Base-by-base conservation (phyloP, 1,140 invertebrate species). In the Aphelenchoides besseyi region DNA sequence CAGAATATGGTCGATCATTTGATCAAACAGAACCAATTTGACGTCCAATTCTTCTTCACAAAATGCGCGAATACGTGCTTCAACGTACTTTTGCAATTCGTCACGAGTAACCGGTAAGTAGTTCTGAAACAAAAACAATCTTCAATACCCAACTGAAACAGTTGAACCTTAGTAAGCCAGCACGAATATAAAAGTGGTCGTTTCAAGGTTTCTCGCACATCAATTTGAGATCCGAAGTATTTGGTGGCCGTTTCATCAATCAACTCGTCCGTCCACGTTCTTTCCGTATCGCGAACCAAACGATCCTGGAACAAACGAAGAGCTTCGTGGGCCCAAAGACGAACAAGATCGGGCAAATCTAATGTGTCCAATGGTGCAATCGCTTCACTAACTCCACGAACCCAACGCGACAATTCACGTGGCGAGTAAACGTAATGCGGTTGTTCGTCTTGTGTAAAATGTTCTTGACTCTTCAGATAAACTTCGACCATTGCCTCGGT, bases 11-110 rank as follows among this genome's bases (percentile, higher is more conserved):
- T 99, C 97, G 8, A 99, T 86, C 37, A 99, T 95, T 87, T 99
- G 95, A 85, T 99, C 95, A 86, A 98, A 99, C 1, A 99, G 87
- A 32, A 99, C 97, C 2, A 99, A 87, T 0, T 92, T 95, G 2
- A 99, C 96, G 86, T 99, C 97, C 35, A 99, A 86, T 85, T 99
- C 96, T 88, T 99, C 97, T 87, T 99, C 97, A 83, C 98, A 98
- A 87, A 99, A 99, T n/a, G 95, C 91, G 89, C 95, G 97, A 0
- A 99, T 88, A 72, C 97, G 89, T 55, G 96, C 96, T 82, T 94
- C 92, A 26, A 97, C 94, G 84, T 98, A 98, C 84, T 98, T 93
- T 29, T 95, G 87, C 2, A 99, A 87, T 84, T 95, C 92, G 85
- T 98, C 92, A 79, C 94, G 89, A 70, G 95, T 91, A 0, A 99